Evolutionary conservation across 2,888 invertebrate species (phyloP), one percentile per base, ranked within the genome.

Genomic region (Dolichomitus sp.): DNA sequence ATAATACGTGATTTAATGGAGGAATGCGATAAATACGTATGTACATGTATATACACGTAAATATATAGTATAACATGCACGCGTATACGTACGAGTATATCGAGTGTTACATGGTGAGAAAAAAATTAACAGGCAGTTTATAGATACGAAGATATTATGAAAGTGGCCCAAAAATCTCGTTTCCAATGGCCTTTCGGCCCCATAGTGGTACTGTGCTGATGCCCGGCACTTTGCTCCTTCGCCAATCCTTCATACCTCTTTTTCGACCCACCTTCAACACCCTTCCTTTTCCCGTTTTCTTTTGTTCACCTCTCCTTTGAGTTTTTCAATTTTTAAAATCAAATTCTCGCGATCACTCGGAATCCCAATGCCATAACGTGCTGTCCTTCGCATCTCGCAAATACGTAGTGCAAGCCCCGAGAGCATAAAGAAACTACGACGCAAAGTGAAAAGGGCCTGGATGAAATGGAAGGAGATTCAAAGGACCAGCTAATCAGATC

Each of bases 1-100:
- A 85, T 74, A 81, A 81, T 72, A 82, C 72, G 86, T 86, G 84
- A 77, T 73, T 65, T 83, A 83, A 77, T 79, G 52, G 75, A 30
- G 78, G 42, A 69, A 50, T 82, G 70, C 30, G 57, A 65, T 78
- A 19, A 70, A 72, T 78, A 63, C 74, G 68, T 78, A 79, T 79
- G 69, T 73, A 73, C 68, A 54, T 77, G 78, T 82, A 82, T 79
- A 82, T 82, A 82, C 79, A 79, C 79, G 65, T 79, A 37, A 79
- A 78, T 70, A 74, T 69, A 74, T 57, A 69, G 68, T 57, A 78
- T 37, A 77, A 50, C 68, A 79, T 74, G 82, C 69, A 78, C 63
- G 59, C 61, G 76, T 81, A 68, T 66, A 77, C 77, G 63, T 69
- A 80, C 69, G 65, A 80, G 68, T 70, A 63, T 81, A 79, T 52